phyloP scores from a whole-genome alignment of 2,888 invertebrate genomes.

The Trissonchulus sp. region DNA sequence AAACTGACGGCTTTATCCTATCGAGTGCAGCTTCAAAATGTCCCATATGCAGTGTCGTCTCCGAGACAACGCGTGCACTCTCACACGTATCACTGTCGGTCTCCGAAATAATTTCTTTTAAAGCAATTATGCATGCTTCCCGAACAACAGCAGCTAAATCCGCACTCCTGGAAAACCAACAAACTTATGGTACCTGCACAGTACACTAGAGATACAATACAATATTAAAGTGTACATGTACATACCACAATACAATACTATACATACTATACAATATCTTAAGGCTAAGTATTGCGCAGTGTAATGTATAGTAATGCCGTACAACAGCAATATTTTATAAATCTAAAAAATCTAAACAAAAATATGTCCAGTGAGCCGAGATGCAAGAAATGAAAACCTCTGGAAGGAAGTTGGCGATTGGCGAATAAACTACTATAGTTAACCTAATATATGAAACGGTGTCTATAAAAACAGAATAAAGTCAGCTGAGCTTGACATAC shows the following conservation, averaged over 20 bases:
- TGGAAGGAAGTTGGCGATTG: too few relatives aligned
- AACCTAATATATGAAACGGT: too few relatives aligned
- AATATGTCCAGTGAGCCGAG: too few relatives aligned
- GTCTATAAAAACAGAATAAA: too few relatives aligned
- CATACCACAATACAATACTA: conserved; percentile 16
- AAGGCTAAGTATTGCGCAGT: too few relatives aligned
- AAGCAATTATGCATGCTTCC: conserved; percentile 73
- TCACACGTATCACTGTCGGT: not conserved
- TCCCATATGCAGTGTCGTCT: conserved; percentile 61
- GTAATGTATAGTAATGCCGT: too few relatives aligned
- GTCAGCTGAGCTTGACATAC: too few relatives aligned
- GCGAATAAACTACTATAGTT: too few relatives aligned
- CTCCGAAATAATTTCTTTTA: conserved; percentile 66
- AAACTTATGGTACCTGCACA: not conserved
- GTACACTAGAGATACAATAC: conserved; percentile 1
- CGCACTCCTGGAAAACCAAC: conserved; percentile 63
- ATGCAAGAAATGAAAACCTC: too few relatives aligned
- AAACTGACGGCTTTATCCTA: conserved; percentile 78
- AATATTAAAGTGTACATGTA: conserved; percentile 24
- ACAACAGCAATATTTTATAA: too few relatives aligned
- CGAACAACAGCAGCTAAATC: conserved; percentile 82
- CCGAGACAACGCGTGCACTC: conserved; percentile 21
- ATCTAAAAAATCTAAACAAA: too few relatives aligned
- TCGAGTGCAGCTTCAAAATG: conserved; percentile 72
- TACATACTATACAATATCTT: too few relatives aligned